Evolutionary conservation across 2,888 invertebrate genomes (phyloP).

Genomic region (Limnephilus lunatus): DNA sequence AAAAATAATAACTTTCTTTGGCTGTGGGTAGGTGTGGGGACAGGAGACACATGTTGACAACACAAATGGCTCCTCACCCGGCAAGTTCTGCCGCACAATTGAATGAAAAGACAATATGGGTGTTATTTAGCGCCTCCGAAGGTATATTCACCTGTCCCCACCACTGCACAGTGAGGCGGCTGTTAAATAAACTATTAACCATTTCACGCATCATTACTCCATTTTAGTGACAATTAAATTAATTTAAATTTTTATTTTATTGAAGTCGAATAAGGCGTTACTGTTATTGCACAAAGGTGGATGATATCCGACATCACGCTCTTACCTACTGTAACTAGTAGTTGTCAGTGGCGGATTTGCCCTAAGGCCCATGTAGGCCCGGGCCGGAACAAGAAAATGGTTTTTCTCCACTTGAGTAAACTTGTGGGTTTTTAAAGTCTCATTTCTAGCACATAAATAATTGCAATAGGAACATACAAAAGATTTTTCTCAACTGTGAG

Average conservation of each 20-base stretch:
- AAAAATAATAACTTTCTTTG: neutral
- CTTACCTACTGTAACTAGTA: neutral
- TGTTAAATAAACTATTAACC: conserved; percentile 50
- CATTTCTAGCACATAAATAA: no score
- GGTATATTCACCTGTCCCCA: conserved; percentile 61
- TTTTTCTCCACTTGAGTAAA: no score
- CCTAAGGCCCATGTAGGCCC: no score
- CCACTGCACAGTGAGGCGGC: conserved; percentile 53
- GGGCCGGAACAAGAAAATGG: no score
- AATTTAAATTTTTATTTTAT: neutral
- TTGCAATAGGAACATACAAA: no score
- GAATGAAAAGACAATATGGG: conserved; percentile 62
- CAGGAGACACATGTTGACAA: conserved; percentile 8
- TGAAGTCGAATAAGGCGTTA: neutral
- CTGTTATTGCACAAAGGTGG: neutral
- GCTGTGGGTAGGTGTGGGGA: neutral
- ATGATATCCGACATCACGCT: neutral
- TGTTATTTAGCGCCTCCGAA: conserved; percentile 55
- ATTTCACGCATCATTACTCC: conserved; percentile 32
- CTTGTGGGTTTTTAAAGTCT: no score
- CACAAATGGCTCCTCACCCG: conserved; percentile 33
- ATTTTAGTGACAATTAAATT: neutral
- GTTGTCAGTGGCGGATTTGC: no score
- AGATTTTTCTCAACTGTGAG: no score
- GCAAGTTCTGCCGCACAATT: conserved; percentile 50